Conservation (phyloP, 1,140 invertebrate genomes). For the Ostrea edulis region DNA sequence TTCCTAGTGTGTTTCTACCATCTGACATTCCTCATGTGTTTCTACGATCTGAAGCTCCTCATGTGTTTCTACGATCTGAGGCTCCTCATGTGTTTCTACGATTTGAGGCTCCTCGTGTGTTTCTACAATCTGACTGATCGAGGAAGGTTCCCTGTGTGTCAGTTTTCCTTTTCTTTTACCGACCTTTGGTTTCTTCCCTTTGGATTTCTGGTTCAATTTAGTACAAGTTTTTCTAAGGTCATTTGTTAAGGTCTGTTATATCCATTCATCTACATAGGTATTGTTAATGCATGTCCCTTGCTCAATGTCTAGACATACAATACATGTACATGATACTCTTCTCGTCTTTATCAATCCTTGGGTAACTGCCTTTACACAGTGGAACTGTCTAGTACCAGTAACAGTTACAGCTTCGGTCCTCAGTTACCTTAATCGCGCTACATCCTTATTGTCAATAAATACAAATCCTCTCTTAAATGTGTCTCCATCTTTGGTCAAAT, state of each 20-base stretch:
- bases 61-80: too few relatives aligned
- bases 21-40: too few relatives aligned
- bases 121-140: too few relatives aligned
- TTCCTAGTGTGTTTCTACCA: too few relatives aligned
- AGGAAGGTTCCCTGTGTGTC: too few relatives aligned
- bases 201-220: background rate
- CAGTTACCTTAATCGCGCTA: background rate
- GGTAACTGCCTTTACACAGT: background rate
- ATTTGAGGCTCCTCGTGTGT: too few relatives aligned
- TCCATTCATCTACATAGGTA: background rate
- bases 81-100: too few relatives aligned
- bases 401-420: background rate
- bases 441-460: background rate
- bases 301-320: background rate
- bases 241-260: background rate
- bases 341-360: background rate
- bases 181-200: background rate
- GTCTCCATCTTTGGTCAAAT: background rate
- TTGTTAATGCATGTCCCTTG: background rate
- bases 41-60: too few relatives aligned
- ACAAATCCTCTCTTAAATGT: slow-evolving; percentile 22
- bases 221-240: background rate
- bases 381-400: slow-evolving; percentile 8
- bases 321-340: slow-evolving; percentile 1
- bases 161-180: background rate